Percentiles rank a stretch among this genome's conserved stretches.
These are phyloP conservation scores for Rynchops niger DNA, from an alignment of 2,113 vertebrate genomes.

Conservation along the genomic window DNA sequence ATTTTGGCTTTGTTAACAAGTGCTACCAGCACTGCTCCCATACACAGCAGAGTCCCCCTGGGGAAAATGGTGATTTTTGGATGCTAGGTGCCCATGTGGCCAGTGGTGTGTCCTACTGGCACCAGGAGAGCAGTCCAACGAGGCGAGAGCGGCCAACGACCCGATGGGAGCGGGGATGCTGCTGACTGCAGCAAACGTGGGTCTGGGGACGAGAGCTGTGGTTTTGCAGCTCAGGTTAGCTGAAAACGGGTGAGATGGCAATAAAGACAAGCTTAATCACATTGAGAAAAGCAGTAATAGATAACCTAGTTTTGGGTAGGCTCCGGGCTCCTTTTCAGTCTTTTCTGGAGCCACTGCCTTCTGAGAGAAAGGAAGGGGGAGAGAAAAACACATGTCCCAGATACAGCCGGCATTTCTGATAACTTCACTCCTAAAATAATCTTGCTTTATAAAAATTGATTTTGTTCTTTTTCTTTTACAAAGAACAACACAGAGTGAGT, in stretches of 20 bases:
- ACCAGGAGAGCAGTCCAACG: background rate
- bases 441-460: conserved; percentile 53
- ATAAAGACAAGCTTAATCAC: conserved; percentile 5
- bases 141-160: background rate
- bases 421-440: conserved; percentile 53
- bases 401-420: conserved; percentile 30
- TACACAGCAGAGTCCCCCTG: background rate
- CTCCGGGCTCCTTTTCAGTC: background rate
- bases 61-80: background rate
- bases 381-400: conserved; percentile 54
- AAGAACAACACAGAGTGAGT: conserved; percentile 3
- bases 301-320: conserved; percentile 30
- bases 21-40: background rate
- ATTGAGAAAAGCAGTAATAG: background rate
- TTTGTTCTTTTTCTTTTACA: conserved; percentile 34
- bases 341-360: background rate
- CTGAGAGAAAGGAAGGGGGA: background rate
- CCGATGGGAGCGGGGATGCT: background rate
- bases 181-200: background rate
- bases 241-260: background rate
- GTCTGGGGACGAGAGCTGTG: background rate
- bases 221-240: background rate
- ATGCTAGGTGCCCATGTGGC: background rate
- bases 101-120: background rate
- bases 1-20: background rate